These are phyloP conservation scores for Calephelis virginiensis DNA, from an alignment of 1,140 invertebrate genomes.

Conservation along the genomic window DNA sequence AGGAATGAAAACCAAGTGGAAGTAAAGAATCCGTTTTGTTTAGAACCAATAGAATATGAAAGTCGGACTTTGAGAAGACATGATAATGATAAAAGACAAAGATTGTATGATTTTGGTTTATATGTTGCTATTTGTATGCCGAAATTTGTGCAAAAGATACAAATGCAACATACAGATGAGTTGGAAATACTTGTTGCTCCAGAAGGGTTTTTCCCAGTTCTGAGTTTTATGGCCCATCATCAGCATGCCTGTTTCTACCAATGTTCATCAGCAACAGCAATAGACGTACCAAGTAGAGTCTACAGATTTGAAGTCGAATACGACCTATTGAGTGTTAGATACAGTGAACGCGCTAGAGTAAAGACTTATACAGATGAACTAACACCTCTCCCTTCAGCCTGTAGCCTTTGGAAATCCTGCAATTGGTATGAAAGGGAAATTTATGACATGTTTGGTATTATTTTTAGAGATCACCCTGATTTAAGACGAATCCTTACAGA, in stretches of 20 bases:
- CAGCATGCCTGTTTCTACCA: conserved; percentile 94
- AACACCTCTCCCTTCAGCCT: conserved; percentile 65
- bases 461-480: conserved; percentile 74
- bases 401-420: conserved; percentile 55
- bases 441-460: conserved; percentile 73
- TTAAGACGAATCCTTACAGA: conserved; percentile 72
- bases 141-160: conserved; percentile 94
- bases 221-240: conserved; percentile 93
- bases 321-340: conserved; percentile 94
- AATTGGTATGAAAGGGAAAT: conserved; percentile 71
- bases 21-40: conserved; percentile 43
- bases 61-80: conserved; percentile 50
- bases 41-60: conserved; percentile 52
- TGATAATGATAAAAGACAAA: conserved; percentile 50
- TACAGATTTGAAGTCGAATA: conserved; percentile 89
- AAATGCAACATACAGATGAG: conserved; percentile 89
- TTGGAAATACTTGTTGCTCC: conserved; percentile 94
- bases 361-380: conserved; percentile 75
- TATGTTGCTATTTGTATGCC: conserved; percentile 87
- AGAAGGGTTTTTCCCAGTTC: conserved; percentile 92
- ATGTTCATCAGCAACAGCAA: conserved; percentile 89
- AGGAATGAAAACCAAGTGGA: conserved; percentile 23
- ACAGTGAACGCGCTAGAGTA: conserved; percentile 49
- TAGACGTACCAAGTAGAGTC: conserved; percentile 91
- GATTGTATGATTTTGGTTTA: conserved; percentile 64